A percentile compares a stretch with the other conserved stretches of the same genome.
Conservation (phyloP, 2,888 invertebrate species). For the Hypena proboscidalis region DNA sequence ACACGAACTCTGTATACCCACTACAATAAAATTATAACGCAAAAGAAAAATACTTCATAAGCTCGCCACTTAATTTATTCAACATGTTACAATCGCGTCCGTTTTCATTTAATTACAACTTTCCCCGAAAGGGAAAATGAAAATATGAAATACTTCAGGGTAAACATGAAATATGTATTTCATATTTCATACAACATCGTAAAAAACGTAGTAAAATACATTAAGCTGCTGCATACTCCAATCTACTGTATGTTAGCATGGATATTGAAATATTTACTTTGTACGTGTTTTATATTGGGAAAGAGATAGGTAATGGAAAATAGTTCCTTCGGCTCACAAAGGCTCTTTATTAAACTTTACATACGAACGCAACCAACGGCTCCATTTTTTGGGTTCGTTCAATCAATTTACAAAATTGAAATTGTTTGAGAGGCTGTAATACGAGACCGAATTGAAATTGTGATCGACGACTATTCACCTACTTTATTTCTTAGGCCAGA, state of each 20-base stretch:
- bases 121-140: neutral
- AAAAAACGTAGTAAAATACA: slow-evolving; percentile 14
- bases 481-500: no score
- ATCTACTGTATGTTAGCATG: slow-evolving; percentile 21
- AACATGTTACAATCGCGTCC: neutral
- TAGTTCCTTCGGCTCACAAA: slow-evolving; percentile 26
- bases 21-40: slow-evolving; percentile 1
- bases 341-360: slow-evolving; percentile 30
- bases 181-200: slow-evolving; percentile 10
- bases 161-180: neutral
- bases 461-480: no score
- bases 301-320: slow-evolving; percentile 36
- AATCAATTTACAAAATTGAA: neutral
- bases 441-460: no score
- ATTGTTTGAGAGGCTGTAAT: no score
- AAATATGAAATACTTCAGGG: neutral
- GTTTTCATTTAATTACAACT: neutral
- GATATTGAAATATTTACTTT: slow-evolving; percentile 41
- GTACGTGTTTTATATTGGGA: slow-evolving; percentile 28
- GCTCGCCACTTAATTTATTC: slow-evolving; percentile 7
- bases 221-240: slow-evolving; percentile 14
- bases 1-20: neutral
- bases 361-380: slow-evolving; percentile 9
- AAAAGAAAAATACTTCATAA: neutral
- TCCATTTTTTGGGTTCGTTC: slow-evolving; percentile 13